Evolutionary conservation across 1,140 invertebrate species (phyloP), one percentile per base, ranked within the genome.

Genomic region (Papilio dardanus): DNA sequence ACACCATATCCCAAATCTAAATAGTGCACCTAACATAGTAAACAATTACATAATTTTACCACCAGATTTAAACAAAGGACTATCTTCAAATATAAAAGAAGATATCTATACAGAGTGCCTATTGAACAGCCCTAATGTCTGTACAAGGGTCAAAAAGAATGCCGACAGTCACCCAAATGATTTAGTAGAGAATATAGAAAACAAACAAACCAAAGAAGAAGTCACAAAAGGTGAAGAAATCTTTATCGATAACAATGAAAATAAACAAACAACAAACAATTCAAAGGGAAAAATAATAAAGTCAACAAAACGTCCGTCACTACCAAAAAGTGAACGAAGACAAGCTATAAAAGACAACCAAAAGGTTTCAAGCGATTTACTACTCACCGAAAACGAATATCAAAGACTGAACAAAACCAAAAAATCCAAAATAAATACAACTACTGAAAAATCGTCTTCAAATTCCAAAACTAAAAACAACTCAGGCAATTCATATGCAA

Each of bases 41-140:
- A 89, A 86, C 71, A 89, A 88, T 79, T 87, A 90, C 77, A 80
- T 84, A 42, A 78, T 83, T 65, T 30, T 85, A 75, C 68, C 82
- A 75, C 68, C 82, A 37, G 81, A 84, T 75, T 62, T 79, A 31
- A 80, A 78, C 21, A 77, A 75, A 30, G 21, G 74, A 31, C 76
- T 62, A 31, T 37, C 62, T 21, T 62, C 30, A 74, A 30, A 74
- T 7, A 54, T 62, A 35, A 16, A 79, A 73, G 35, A 62, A 75
- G 8, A 21, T 16, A 40, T 7, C 46, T 31, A 42, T 37, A 24
- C 19, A 14, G 67, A 69, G 33, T 40, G 35, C 21, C 2, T 14
- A 0, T 14, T 37, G 4, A 28, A 69, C 2, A 37, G 35, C 3
- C 33, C 67, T 3, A 42, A 24, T 69, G 42, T 35, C 35, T 69